Base-by-base conservation (phyloP, 2,888 invertebrate genomes). In the Drosophila anceps region DNA sequence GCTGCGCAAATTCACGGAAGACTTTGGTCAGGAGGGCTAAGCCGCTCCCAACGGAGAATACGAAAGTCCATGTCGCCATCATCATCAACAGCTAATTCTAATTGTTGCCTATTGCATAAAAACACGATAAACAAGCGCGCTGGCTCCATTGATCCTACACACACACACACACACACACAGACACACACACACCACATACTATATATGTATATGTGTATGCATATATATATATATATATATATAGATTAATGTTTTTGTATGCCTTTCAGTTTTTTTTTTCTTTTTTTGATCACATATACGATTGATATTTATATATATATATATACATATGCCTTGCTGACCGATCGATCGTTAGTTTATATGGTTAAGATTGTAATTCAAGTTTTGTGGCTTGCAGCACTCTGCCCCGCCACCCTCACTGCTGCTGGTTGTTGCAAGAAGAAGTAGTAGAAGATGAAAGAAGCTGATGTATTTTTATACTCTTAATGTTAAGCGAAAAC, bases 11-110 rank as follows among this genome's bases (percentile, higher is more conserved):
- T 99, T 99, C 93, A 98, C 97, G 94, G 96, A 97, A 92, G 99
- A 99, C 93, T 99, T 99, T 93, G 99, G 99, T 37, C 98, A 99
- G 94, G 99, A 99, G 94, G 99, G 99, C 92, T 97, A 96, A 94
- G 62, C 41, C 24, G 20, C 20, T 8, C 15, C 31, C 4, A 7
- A 13, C 35, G 39, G 39, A 24, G 31, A 51, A 44, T 27, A 44
- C 57, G 39, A 62, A 41, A 33, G 55, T 18, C 50, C 60, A 37
- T 5, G 35, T 46, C 58, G 39, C 41, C 54, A 54, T 39, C 54
- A 54, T 54, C 54, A 54, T 54, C 76, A 80, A 66, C 79, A 76
- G 88, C 82, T 82, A 83, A 88, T 80, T 83, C 75, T 75, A 79
- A 80, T 86, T 91, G 90, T 91, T 90, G 88, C 84, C 88, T 88